Evolutionary conservation across 2,113 vertebrate genomes (phyloP).

Genomic region (Montifringilla adamsi): DNA sequence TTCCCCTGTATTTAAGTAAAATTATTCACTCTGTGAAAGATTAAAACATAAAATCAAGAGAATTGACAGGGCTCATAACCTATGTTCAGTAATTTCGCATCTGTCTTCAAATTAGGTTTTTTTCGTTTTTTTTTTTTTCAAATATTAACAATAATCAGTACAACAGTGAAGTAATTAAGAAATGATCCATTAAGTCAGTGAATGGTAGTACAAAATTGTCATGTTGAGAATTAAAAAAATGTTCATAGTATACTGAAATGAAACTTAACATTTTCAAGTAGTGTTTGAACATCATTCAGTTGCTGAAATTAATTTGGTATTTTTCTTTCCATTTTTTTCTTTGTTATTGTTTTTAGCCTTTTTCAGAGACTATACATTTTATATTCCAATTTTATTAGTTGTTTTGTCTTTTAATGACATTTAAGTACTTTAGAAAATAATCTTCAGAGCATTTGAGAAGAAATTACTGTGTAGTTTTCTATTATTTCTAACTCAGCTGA

Average conservation of each 20-base stretch:
- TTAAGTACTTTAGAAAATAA: not conserved
- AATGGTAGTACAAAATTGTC: not conserved
- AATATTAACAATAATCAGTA: not conserved
- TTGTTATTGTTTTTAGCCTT: not conserved
- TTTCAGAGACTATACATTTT: not conserved
- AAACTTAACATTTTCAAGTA: not conserved
- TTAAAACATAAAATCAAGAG: not conserved
- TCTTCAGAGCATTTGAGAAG: not conserved
- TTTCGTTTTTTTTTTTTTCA: not conserved
- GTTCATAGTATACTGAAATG: not conserved
- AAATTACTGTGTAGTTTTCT: not conserved
- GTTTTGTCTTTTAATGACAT: not conserved
- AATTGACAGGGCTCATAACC: not conserved
- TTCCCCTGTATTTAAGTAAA: not conserved
- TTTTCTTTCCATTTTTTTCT: not conserved
- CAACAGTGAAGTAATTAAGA: not conserved
- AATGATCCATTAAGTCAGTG: not conserved
- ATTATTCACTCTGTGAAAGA: not conserved
- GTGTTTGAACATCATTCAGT: not conserved
- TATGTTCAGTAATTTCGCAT: not conserved
- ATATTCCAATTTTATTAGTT: not conserved
- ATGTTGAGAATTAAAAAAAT: not conserved
- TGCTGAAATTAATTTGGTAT: not conserved
- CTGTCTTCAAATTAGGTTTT: not conserved
- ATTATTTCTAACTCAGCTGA: not conserved